These are phyloP conservation scores for Heliconius eleuchia DNA, from an alignment of 1,140 invertebrate species.

Conservation along the genomic window DNA sequence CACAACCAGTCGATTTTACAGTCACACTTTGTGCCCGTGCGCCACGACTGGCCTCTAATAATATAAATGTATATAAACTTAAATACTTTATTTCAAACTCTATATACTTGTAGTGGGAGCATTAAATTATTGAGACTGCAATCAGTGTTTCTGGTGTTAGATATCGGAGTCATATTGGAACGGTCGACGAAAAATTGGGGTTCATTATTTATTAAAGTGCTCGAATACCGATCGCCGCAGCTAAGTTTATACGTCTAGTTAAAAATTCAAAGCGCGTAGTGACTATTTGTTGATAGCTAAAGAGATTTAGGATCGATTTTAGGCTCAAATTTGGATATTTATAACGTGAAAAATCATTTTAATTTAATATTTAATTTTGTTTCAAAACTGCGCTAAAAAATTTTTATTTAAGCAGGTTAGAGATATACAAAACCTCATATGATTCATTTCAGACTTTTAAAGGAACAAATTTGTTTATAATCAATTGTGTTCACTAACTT, in stretches of 20 bases:
- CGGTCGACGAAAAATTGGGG: slow-evolving; percentile 7
- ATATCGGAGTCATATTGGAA: slow-evolving; percentile 12
- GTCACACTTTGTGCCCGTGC: too few relatives aligned
- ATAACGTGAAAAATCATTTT: not conserved
- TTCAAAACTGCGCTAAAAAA: not conserved
- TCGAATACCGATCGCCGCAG: slow-evolving; percentile 1
- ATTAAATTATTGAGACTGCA: not conserved
- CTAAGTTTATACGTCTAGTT: slow-evolving; percentile 24
- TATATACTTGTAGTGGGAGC: too few relatives aligned
- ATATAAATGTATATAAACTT: too few relatives aligned
- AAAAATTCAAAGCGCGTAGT: slow-evolving; percentile 16
- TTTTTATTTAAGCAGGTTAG: too few relatives aligned
- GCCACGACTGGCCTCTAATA: too few relatives aligned
- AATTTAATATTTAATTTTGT: not conserved
- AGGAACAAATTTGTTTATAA: too few relatives aligned
- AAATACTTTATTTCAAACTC: too few relatives aligned
- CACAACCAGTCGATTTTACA: too few relatives aligned
- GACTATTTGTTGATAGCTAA: slow-evolving; percentile 24
- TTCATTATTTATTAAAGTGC: slow-evolving; percentile 23
- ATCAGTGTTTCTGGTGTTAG: slow-evolving; percentile 5
- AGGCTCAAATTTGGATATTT: not conserved
- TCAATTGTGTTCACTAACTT: not conserved
- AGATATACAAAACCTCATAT: too few relatives aligned
- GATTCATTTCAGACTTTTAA: not conserved
- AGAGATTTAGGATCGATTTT: slow-evolving; percentile 22